Conservation (phyloP, 1,140 invertebrate genomes). For the Linepithema humile region DNA sequence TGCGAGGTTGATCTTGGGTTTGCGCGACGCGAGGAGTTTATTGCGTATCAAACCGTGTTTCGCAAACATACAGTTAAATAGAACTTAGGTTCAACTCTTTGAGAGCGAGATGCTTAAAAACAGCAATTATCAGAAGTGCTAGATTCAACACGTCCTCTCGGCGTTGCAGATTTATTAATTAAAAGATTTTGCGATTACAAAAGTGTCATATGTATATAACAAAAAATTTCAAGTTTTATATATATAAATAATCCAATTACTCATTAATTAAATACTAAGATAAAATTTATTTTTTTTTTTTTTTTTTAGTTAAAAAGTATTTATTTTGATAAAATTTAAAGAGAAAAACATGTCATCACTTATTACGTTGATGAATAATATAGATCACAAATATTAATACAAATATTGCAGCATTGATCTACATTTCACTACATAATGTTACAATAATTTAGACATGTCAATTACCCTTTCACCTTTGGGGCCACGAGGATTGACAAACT, state of each 20-base stretch:
- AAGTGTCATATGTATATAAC: too few species aligned
- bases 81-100: neutral
- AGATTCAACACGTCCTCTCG: too few species aligned
- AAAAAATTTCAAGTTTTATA: too few species aligned
- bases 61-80: neutral
- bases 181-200: too few species aligned
- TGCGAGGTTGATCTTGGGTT: constrained; percentile 24
- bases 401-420: neutral
- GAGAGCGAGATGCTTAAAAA: neutral
- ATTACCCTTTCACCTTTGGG: neutral
- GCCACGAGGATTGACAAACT: constrained; percentile 18
- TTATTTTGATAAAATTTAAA: neutral
- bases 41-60: neutral
- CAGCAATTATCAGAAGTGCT: neutral
- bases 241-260: neutral
- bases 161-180: too few species aligned
- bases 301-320: neutral
- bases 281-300: neutral
- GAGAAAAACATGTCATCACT: neutral
- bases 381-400: neutral
- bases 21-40: neutral
- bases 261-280: neutral
- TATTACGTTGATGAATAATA: neutral
- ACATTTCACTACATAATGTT: neutral
- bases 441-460: neutral